phyloP scores from a whole-genome alignment of 2,888 invertebrate species.

The Perithous albicinctus region DNA sequence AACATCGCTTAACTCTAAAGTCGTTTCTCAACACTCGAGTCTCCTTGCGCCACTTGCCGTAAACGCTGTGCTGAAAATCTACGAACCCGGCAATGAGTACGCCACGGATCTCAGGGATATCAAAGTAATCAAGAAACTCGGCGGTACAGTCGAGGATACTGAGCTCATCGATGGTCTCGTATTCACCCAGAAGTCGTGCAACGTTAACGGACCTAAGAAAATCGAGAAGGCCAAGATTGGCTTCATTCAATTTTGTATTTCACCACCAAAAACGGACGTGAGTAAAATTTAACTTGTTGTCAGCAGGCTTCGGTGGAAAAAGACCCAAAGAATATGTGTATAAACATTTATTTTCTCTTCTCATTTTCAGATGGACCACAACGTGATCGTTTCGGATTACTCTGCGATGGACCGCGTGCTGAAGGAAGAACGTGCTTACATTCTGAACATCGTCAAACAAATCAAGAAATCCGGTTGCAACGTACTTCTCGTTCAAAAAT shows the following conservation, averaged over 20 bases:
- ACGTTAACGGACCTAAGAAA: constrained; percentile 95
- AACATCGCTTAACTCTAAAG: constrained; percentile 99
- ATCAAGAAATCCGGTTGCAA: constrained; percentile 99
- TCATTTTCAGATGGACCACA: constrained; percentile 94
- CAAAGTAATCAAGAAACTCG: constrained; percentile 98
- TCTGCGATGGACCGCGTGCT: constrained; percentile 99
- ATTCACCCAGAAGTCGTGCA: constrained; percentile 95
- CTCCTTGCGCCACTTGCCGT: constrained; percentile 98
- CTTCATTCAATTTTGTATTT: constrained; percentile 99
- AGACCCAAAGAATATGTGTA: too few species aligned
- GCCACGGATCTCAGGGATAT: constrained; percentile 97
- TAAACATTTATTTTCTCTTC: neutral
- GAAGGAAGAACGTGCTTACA: constrained; percentile 98
- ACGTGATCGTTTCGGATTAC: constrained; percentile 98
- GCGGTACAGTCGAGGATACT: constrained; percentile 99
- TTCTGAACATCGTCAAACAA: constrained; percentile 99
- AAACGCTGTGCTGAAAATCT: constrained; percentile 96
- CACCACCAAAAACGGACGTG: constrained; percentile 99
- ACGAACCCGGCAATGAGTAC: constrained; percentile 89
- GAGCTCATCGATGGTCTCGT: constrained; percentile 98
- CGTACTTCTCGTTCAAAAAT: constrained; percentile 96
- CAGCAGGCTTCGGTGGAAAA: too few species aligned
- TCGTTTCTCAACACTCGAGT: constrained; percentile 99
- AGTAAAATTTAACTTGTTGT: constrained; percentile 77
- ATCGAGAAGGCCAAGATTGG: constrained; percentile 99